Percentiles rank a stretch among this genome's conserved stretches.
phyloP scores from a whole-genome alignment of 2,797 vertebrate genomes.

The Pantherophis vulpinus region DNA sequence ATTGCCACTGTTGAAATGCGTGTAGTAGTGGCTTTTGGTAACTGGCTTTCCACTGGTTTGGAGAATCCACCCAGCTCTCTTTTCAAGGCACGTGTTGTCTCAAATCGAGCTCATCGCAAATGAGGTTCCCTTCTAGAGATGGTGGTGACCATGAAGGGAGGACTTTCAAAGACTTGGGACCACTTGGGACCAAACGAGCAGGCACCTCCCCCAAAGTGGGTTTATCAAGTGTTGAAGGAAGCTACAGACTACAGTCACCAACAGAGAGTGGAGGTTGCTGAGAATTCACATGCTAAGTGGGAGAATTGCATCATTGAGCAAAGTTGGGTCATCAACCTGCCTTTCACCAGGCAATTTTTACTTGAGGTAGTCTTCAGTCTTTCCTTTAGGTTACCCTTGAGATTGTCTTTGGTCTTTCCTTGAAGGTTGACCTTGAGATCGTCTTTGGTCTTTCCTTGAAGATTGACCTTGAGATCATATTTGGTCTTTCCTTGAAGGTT shows the following conservation, averaged over 20 bases:
- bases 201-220: background rate
- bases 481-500: background rate
- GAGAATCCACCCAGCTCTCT: slow-evolving; percentile 64
- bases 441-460: too few relatives aligned
- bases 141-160: background rate
- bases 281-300: background rate
- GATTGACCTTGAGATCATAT: background rate
- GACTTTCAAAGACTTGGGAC: background rate
- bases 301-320: background rate
- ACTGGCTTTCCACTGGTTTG: slow-evolving; percentile 45
- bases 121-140: background rate
- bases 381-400: background rate
- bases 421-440: too few relatives aligned
- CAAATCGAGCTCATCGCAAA: background rate
- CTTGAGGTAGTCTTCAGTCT: background rate
- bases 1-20: background rate
- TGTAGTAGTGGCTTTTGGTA: slow-evolving; percentile 22
- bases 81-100: slow-evolving; percentile 38
- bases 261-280: background rate
- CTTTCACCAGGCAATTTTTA: background rate
- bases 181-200: too few relatives aligned
- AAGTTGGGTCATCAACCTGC: background rate
- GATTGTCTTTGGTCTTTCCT: too few relatives aligned
- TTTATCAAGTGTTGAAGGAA: background rate
- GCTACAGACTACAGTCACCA: background rate